phyloP scores from a whole-genome alignment of 2,888 invertebrate genomes.

The Megalurothrips usitatus region DNA sequence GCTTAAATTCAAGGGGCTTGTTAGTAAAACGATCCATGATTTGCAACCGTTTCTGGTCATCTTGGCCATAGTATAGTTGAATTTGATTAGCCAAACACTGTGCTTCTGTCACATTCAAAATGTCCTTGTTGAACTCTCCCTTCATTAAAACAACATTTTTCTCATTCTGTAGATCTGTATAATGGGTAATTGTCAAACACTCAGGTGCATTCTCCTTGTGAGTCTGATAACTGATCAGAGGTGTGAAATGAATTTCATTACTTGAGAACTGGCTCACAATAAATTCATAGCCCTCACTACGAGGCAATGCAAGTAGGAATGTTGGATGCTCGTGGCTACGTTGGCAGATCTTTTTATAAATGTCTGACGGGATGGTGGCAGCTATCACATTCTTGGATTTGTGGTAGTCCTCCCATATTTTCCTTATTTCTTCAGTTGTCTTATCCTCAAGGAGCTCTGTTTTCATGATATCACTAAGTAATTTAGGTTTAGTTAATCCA shows the following conservation, averaged over 20 bases:
- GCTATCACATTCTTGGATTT: constrained; percentile 70
- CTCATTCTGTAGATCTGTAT: constrained; percentile 63
- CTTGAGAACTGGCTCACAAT: constrained; percentile 70
- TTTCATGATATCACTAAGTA: constrained; percentile 69
- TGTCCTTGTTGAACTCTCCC: constrained; percentile 79
- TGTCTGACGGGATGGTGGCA: constrained; percentile 61
- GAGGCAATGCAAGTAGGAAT: constrained; percentile 75
- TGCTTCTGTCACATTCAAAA: constrained; percentile 70
- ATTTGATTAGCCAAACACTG: constrained; percentile 81
- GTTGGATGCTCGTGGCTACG: constrained; percentile 59
- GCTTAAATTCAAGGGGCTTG: constrained; percentile 69
- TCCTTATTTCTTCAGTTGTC: constrained; percentile 62
- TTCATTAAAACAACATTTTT: constrained; percentile 78
- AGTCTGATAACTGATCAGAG: constrained; percentile 75
- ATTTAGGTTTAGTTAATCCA: constrained; percentile 36
- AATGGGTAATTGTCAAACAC: constrained; percentile 74
- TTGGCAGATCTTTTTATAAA: constrained; percentile 56
- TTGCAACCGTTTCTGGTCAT: constrained; percentile 56
- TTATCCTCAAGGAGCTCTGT: constrained; percentile 68
- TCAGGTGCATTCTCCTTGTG: constrained; percentile 87
- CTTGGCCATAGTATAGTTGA: constrained; percentile 74
- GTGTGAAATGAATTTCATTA: constrained; percentile 76
- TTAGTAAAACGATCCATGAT: constrained; percentile 66
- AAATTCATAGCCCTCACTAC: constrained; percentile 81
- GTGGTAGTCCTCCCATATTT: constrained; percentile 79